These are phyloP conservation scores for Dipodomys ordii DNA, from an alignment of 2,113 vertebrate species.

Conservation along the genomic window DNA sequence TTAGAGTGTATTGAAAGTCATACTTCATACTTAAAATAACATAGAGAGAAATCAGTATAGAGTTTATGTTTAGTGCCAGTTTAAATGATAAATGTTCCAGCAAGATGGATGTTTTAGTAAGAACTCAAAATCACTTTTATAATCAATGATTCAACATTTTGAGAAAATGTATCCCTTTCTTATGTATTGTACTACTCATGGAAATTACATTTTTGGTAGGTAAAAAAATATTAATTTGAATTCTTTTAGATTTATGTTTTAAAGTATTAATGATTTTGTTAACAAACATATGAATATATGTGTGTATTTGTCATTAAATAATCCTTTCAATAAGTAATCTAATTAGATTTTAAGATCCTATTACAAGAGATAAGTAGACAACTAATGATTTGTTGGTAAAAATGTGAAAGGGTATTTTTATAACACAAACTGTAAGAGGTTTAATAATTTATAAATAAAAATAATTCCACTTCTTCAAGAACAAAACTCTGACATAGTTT, in stretches of 20 bases:
- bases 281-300: no score
- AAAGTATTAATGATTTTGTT: background rate
- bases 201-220: background rate
- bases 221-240: background rate
- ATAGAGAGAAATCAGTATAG: background rate
- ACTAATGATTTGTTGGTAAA: background rate
- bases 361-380: background rate
- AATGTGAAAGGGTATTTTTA: background rate
- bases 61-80: background rate
- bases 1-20: slow-evolving; percentile 40
- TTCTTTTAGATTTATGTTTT: background rate
- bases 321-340: background rate
- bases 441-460: slow-evolving; percentile 54
- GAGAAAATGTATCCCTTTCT: background rate
- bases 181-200: background rate
- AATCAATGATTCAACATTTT: slow-evolving; percentile 48
- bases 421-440: slow-evolving; percentile 6
- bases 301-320: background rate
- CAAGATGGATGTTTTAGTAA: background rate
- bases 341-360: background rate
- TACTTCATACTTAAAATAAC: background rate
- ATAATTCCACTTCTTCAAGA: slow-evolving; percentile 55
- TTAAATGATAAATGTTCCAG: slow-evolving; percentile 18
- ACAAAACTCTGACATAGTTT: slow-evolving; percentile 87
- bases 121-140: background rate